Base-by-base conservation (phyloP, 2,888 invertebrate species). In the Nemotelus nigrinus region DNA sequence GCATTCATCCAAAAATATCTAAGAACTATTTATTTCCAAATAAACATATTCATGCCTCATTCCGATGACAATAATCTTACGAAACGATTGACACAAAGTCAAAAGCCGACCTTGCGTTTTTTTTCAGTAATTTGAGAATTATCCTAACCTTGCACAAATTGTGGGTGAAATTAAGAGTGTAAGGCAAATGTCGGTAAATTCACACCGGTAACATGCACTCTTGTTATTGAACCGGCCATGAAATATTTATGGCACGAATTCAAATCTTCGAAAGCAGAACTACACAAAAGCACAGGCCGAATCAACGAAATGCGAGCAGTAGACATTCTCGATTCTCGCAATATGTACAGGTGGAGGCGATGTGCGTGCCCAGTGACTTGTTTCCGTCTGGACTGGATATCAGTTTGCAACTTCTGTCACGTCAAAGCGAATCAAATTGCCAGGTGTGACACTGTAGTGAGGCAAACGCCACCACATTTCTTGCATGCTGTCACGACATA, bases 371-470 rank as follows among this genome's bases (percentile, higher is more conserved):
- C 77, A 75, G 64, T 79, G 77, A 75, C 70, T 79, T 75, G 77
- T 79, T 79, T 79, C 79, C 79, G 79, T 70, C 74, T 77, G 50
- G 45, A 70, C 74, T 77, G 50, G 45, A 70, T 77, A 79, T 77
- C 74, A 75, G 68, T 74, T 77, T 77, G 79, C 79, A 79, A 77
- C 77, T 79, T 77, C 75, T 79, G 77, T 77, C 79, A 79, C 79
- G 79, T 79, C 75, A 79, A 77, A 77, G 60, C 41, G 50, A 75
- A 74, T 74, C 74, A 77, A 79, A 77, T 60, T 75, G 75, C 75
- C 77, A 77, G 79, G 79, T 79, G 79, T 79, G 77, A 79, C 79
- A 79, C 77, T 79, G 77, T 77, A 53, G 77, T 63, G 79, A 71
- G 67, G 74, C 67, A 39, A 57, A 10, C 57, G 57, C 60, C 64